Percentiles rank a stretch among this genome's conserved stretches.
Evolutionary conservation across 2,113 vertebrate genomes (phyloP).

Genomic region (Conger conger): DNA sequence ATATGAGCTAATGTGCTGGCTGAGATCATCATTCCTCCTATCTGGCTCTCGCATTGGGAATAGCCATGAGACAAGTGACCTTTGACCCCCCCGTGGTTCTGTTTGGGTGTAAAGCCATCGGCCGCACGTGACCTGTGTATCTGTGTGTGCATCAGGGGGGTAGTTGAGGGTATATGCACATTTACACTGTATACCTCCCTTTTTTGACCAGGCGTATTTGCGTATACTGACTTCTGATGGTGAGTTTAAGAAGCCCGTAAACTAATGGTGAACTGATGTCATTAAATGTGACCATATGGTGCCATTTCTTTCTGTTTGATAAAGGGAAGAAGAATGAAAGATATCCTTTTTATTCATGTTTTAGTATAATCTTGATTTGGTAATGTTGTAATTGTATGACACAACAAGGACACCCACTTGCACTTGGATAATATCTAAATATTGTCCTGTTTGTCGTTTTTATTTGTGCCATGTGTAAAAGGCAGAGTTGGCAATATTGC

Average conservation of each 20-base stretch:
- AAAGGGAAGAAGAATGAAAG: neutral
- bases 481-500: slow-evolving; percentile 5
- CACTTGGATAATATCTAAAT: neutral
- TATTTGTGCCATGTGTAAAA: neutral
- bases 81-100: neutral
- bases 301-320: neutral
- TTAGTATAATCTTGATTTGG: too few species aligned
- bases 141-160: neutral
- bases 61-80: neutral
- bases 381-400: neutral
- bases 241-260: too few species aligned
- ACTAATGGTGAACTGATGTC: too few species aligned
- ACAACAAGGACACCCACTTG: neutral
- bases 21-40: neutral
- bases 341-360: too few species aligned
- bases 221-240: too few species aligned
- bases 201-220: too few species aligned
- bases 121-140: neutral
- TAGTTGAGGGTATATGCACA: too few species aligned
- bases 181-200: too few species aligned
- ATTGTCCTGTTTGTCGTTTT: neutral
- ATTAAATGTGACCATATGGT: too few species aligned
- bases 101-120: neutral
- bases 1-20: neutral
- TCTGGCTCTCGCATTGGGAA: neutral